These are phyloP conservation scores for Leuciscus waleckii DNA, from an alignment of 2,797 vertebrate genomes.

Conservation along the genomic window DNA sequence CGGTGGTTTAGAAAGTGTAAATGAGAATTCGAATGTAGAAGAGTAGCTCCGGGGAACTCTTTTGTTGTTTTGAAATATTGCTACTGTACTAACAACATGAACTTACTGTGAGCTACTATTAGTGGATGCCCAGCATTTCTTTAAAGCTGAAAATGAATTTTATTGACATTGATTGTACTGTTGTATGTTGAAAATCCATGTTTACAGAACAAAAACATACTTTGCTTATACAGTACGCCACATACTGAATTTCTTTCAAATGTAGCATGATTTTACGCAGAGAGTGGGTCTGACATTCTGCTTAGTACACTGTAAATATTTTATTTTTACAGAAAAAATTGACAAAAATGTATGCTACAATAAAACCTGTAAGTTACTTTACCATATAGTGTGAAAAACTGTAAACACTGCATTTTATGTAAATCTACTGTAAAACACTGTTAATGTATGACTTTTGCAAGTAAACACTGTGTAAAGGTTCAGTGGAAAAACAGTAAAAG, in stretches of 20 bases:
- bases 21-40: not conserved
- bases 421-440: not conserved
- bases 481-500: not conserved
- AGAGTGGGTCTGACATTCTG: not conserved
- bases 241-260: conserved; percentile 1
- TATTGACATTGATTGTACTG: not conserved
- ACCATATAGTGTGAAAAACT: not conserved
- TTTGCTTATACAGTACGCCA: not conserved
- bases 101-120: not conserved
- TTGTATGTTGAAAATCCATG: not conserved
- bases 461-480: not conserved
- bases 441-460: conserved; percentile 5
- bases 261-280: not conserved
- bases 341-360: not conserved
- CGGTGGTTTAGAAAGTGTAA: not conserved
- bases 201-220: not conserved
- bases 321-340: not conserved
- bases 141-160: conserved; percentile 8
- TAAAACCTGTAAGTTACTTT: not conserved
- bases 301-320: not conserved
- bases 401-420: not conserved
- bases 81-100: not conserved
- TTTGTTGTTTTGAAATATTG: conserved; percentile 6
- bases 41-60: not conserved
- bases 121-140: not conserved